Evolutionary conservation across 2,113 vertebrate species (phyloP), one percentile per base, ranked within the genome.

Genomic region (Dasyprocta punctata): DNA sequence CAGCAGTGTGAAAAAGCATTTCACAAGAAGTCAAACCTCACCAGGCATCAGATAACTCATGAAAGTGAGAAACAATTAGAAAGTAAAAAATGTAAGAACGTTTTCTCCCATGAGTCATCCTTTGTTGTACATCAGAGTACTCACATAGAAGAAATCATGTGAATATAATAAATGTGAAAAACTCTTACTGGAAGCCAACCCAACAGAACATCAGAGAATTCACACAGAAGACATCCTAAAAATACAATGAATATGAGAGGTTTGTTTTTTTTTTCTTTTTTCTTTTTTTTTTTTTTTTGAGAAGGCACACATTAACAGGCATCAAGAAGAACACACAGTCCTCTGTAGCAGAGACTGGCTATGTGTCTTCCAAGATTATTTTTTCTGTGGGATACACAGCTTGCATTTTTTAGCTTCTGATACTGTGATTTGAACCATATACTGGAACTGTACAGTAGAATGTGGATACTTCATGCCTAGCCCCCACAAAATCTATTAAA

Each of bases 91-190:
- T 54, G 49, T 54, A 36, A 80, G 47, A 36, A 80, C 22, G 33
- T 17, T 36, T 80, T 80, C 30, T 52, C 30, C 33, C 49, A 36
- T 80, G 36, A 80, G 7, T 54, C 77, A 54, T 80, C 77, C 49
- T 54, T 80, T 16, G 20, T 80, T 54, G 30, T 88, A 30, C 92
- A 94, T 56, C 87, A 94, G 58, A 94, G 60, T 61, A 84, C 56
- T 19, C 93, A 94, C 44, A 61, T 49, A 75, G 86, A 30, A 82
- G 58, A 75, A 65, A 8, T 26, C 10, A 8, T 47, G 5, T 65
- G 56, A 73, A 8, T 75, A 24, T 33, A 30, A 4, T 58, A 24
- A 36, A 54, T 28, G 41, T 36, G 28, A 44, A 7, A 88, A 61
- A 30, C 16, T 77, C 16, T 77, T 22, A 38, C 24, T 56, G 52